Percentiles rank a stretch among this genome's conserved stretches.
phyloP scores from a whole-genome alignment of 1,140 invertebrate species.

The Trinorchestia longiramus region DNA sequence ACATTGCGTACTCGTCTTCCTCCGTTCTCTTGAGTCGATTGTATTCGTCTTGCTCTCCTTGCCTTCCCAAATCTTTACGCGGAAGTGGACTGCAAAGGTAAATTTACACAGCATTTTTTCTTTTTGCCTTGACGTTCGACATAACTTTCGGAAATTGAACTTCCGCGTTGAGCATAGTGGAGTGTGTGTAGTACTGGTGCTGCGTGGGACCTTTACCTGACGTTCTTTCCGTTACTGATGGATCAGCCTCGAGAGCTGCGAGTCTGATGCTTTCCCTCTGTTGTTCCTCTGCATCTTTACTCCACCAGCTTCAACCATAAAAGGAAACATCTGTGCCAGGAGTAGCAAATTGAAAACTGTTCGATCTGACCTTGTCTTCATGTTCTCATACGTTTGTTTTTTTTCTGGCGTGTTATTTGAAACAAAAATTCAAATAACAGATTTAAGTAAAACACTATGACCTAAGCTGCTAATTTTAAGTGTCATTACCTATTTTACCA shows the following conservation, averaged over 20 bases:
- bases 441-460: no score
- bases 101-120: background rate
- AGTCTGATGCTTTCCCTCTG: background rate
- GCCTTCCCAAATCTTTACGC: background rate
- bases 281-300: background rate
- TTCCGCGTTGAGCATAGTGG: background rate
- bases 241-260: background rate
- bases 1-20: background rate
- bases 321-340: background rate
- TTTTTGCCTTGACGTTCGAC: background rate
- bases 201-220: background rate
- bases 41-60: background rate
- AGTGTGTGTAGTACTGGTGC: background rate
- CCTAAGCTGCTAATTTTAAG: no score
- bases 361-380: background rate
- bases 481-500: no score
- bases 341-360: background rate
- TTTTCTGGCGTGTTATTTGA: no score
- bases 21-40: background rate
- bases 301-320: background rate
- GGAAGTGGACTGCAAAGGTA: background rate
- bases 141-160: conserved; percentile 47
- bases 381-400: no score
- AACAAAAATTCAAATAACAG: no score
- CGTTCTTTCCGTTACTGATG: background rate